Evolutionary conservation across 1,140 invertebrate species (phyloP).

Genomic region (Apis dorsata): DNA sequence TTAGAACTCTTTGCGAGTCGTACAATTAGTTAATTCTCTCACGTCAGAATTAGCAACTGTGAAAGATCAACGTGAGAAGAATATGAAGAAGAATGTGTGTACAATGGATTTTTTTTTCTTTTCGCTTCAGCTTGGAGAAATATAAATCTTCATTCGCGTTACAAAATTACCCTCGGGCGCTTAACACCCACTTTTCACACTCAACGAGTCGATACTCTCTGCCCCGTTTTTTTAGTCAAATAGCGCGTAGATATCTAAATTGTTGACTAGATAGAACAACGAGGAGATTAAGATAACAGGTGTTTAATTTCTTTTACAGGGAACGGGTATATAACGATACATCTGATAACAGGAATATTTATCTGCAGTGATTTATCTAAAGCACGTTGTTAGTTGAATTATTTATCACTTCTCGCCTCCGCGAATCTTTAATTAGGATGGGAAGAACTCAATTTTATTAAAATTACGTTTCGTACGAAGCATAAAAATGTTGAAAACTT

Average conservation of each 20-base stretch:
- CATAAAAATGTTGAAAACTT: not conserved
- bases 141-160: not conserved
- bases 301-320: conserved; percentile 28
- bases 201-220: not conserved
- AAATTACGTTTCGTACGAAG: not conserved
- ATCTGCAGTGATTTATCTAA: conserved; percentile 47
- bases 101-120: not conserved
- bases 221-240: not conserved
- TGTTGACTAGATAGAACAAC: conserved; percentile 19
- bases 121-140: not conserved
- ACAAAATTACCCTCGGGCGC: not conserved
- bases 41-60: too few species aligned
- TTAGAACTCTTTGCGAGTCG: too few species aligned
- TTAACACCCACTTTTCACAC: not conserved
- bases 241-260: conserved; percentile 9
- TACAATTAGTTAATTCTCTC: too few species aligned
- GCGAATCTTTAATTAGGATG: not conserved
- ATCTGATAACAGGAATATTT: conserved; percentile 35
- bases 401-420: conserved; percentile 32
- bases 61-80: too few species aligned
- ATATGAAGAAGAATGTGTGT: not conserved
- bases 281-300: conserved; percentile 31
- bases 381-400: conserved; percentile 38
- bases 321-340: conserved; percentile 14
- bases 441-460: not conserved